phyloP scores from a whole-genome alignment of 2,113 vertebrate genomes.

The Thryonomys swinderianus region DNA sequence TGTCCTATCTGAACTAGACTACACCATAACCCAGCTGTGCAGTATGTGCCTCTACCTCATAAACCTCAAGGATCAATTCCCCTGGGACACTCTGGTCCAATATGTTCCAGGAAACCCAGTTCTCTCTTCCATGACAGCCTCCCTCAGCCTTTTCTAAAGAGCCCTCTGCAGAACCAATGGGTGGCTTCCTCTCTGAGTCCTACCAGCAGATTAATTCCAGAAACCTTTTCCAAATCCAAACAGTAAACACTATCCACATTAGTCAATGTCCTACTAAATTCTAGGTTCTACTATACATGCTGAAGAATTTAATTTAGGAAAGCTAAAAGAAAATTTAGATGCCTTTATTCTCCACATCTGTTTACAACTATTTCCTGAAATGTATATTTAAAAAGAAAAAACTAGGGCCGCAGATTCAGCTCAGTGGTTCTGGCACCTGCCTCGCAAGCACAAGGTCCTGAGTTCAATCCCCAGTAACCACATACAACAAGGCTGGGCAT shows the following conservation, averaged over 20 bases:
- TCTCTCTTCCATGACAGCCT: background rate
- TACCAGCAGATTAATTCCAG: background rate
- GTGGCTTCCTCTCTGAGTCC: background rate
- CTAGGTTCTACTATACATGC: background rate
- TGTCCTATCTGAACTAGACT: background rate
- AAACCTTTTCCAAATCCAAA: constrained; percentile 36
- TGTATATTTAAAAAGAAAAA: constrained; percentile 17
- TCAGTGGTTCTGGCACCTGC: no score
- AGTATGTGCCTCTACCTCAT: background rate
- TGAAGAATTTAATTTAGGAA: background rate
- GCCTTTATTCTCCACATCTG: background rate
- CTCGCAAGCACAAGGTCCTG: no score
- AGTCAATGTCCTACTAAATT: background rate
- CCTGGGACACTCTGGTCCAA: background rate
- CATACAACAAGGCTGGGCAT: no score
- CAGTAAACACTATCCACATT: background rate
- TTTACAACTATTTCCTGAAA: constrained; percentile 48
- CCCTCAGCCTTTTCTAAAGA: background rate
- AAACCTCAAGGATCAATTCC: background rate
- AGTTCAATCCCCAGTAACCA: no score
- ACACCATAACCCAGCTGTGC: background rate
- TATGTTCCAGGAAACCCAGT: no score
- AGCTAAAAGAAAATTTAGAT: constrained; percentile 9
- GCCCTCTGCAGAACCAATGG: background rate
- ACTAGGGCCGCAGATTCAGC: no score